Evolutionary conservation across 30 jellyfish, hydroid and myxozoan species (phyloP).

Genomic region (Catostylus mosaicus): DNA sequence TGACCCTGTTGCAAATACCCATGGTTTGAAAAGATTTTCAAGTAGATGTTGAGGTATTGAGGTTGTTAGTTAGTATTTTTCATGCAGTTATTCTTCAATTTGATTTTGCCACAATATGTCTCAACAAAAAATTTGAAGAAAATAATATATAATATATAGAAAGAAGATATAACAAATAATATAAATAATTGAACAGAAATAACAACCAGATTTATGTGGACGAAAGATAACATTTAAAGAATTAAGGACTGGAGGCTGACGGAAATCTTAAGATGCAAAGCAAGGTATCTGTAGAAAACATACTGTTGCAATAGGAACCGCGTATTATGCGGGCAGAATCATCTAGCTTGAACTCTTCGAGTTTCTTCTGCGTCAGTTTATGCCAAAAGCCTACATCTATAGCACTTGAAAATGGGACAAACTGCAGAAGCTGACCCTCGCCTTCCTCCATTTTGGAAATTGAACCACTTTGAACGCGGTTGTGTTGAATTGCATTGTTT

Average conservation of each 20-base stretch:
- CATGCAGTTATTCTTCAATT: too few relatives aligned
- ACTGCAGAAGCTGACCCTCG: conserved; percentile 59
- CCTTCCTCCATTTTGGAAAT: background rate
- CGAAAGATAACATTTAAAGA: background rate
- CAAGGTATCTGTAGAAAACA: background rate
- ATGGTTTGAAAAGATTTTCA: background rate
- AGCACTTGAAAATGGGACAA: conserved; percentile 90
- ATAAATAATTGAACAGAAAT: background rate
- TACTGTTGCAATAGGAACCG: conserved; percentile 84
- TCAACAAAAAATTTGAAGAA: background rate
- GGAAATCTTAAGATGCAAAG: too few relatives aligned
- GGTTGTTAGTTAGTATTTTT: too few relatives aligned
- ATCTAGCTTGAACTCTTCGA: conserved; percentile 84
- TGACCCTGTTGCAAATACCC: background rate
- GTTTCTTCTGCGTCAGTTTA: conserved; percentile 73
- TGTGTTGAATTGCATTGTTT: background rate
- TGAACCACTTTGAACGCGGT: background rate
- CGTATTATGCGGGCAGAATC: conserved; percentile 61
- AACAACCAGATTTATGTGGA: background rate
- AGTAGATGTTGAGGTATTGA: background rate
- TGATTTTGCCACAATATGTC: too few relatives aligned
- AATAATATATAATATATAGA: too few relatives aligned
- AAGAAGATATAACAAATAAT: background rate
- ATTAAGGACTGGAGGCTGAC: background rate
- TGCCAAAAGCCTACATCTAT: conserved; percentile 94